phyloP scores from a whole-genome alignment of 2,113 vertebrate genomes.

The Hippocampus mohnikei region DNA sequence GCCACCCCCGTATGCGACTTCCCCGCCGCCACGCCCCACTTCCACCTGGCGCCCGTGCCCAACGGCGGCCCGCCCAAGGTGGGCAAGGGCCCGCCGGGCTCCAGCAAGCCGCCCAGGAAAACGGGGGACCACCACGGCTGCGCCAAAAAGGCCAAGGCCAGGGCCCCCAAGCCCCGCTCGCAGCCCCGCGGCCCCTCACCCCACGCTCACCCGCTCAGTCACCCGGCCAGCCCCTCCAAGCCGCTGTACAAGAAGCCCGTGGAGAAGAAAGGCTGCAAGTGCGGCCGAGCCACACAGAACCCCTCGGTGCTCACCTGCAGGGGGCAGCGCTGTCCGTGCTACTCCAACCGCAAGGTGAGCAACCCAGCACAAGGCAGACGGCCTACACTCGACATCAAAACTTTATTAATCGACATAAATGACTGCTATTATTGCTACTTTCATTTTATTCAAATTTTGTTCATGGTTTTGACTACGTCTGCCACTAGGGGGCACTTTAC shows the following conservation, averaged over 20 bases:
- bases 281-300: slow-evolving; percentile 98
- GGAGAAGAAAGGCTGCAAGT: slow-evolving; percentile 99
- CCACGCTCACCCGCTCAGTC: slow-evolving; percentile 69
- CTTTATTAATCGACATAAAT: too few relatives aligned
- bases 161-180: slow-evolving; percentile 90
- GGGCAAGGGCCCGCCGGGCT: slow-evolving; percentile 86
- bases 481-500: too few relatives aligned
- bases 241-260: slow-evolving; percentile 96
- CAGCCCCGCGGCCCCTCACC: slow-evolving; percentile 86
- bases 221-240: slow-evolving; percentile 91
- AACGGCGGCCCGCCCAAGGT: slow-evolving; percentile 91
- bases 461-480: too few relatives aligned
- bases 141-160: slow-evolving; percentile 91
- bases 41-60: slow-evolving; percentile 85
- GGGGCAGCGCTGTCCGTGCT: slow-evolving; percentile 98
- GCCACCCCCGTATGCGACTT: slow-evolving; percentile 81
- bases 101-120: slow-evolving; percentile 91
- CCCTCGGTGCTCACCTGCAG: slow-evolving; percentile 99
- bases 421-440: too few relatives aligned
- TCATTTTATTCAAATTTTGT: too few relatives aligned
- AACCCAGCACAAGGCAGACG: background rate
- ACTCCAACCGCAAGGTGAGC: slow-evolving; percentile 93
- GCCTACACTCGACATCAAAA: too few relatives aligned
- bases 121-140: slow-evolving; percentile 86
- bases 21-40: slow-evolving; percentile 63